phyloP scores from a whole-genome alignment of 2,113 vertebrate genomes.

The Caranx melampygus region DNA sequence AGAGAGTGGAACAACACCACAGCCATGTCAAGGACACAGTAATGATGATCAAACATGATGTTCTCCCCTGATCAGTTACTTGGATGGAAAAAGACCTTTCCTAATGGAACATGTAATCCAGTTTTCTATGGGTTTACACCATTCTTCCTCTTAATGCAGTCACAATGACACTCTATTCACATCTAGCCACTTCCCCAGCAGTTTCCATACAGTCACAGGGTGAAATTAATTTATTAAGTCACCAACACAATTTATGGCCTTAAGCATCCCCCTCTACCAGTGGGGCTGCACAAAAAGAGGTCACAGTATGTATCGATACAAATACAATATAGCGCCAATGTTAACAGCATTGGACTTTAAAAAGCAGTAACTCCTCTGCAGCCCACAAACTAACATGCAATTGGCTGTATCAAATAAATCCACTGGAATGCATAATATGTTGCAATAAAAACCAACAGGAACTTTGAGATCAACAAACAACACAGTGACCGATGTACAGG shows the following conservation, averaged over 20 bases:
- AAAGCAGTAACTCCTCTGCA: background rate
- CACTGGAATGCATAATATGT: slow-evolving; percentile 41
- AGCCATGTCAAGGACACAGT: slow-evolving; percentile 30
- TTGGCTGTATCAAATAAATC: slow-evolving; percentile 2
- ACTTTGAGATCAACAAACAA: slow-evolving; percentile 71
- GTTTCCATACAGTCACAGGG: background rate
- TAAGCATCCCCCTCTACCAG: background rate
- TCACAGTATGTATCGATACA: background rate
- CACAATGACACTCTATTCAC: background rate
- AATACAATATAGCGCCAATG: background rate
- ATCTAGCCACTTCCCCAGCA: background rate
- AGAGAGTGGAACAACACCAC: background rate
- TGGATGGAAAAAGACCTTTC: background rate
- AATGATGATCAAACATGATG: slow-evolving; percentile 35
- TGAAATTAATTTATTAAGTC: background rate
- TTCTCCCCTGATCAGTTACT: slow-evolving; percentile 13
- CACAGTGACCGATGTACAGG: slow-evolving; percentile 34
- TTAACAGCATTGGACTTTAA: background rate
- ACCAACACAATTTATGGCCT: background rate
- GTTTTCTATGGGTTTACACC: slow-evolving; percentile 9
- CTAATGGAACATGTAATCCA: background rate
- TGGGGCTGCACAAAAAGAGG: background rate
- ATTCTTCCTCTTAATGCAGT: background rate
- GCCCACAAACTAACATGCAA: background rate
- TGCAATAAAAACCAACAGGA: slow-evolving; percentile 65